phyloP scores from a whole-genome alignment of 1,140 invertebrate species.

The Geopemphigus sp. region DNA sequence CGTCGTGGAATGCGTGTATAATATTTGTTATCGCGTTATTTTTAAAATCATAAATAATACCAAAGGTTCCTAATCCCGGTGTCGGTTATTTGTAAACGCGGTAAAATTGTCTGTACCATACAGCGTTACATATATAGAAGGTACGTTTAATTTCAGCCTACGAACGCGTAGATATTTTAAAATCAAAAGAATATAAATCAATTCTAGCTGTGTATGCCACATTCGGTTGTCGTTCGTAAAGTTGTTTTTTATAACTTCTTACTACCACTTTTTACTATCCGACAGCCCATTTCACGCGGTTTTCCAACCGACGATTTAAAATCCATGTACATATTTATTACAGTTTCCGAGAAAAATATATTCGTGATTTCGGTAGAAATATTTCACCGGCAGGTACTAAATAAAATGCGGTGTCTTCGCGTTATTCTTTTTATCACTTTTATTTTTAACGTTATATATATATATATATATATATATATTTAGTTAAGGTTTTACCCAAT shows the following conservation, averaged over 20 bases:
- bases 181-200: slow-evolving; percentile 23
- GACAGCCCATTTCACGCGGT: not conserved
- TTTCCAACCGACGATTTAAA: slow-evolving; percentile 6
- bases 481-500: not conserved
- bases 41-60: slow-evolving; percentile 3
- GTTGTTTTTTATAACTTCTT: slow-evolving; percentile 2
- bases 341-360: not conserved
- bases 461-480: too few species aligned
- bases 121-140: not conserved
- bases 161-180: slow-evolving; percentile 33
- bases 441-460: too few species aligned
- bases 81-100: not conserved
- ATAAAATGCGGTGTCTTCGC: too few species aligned
- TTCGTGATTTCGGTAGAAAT: not conserved
- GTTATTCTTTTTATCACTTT: too few species aligned
- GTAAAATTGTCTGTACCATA: not conserved
- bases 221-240: slow-evolving; percentile 28
- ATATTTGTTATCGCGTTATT: not conserved
- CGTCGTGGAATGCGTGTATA: not conserved
- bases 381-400: not conserved
- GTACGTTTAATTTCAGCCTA: not conserved
- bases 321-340: not conserved
- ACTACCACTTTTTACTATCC: not conserved
- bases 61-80: not conserved
- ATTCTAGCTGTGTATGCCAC: not conserved